Evolutionary conservation across 2,797 vertebrate species (phyloP).

Genomic region (Thunnus albacares): DNA sequence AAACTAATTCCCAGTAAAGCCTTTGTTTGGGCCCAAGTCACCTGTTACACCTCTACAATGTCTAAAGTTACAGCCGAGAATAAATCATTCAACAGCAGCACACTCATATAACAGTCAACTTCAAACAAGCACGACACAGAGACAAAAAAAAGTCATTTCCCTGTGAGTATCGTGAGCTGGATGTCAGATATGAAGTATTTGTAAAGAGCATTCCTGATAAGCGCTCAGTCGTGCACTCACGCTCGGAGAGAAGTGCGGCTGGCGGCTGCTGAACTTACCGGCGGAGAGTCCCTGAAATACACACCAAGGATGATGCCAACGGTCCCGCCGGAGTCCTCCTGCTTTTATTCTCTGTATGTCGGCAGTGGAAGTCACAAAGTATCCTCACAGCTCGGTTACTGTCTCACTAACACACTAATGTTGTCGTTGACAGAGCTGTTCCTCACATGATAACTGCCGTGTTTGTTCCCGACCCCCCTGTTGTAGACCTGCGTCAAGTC

Average conservation of each 20-base stretch:
- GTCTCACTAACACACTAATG: too few species aligned
- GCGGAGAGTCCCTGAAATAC: background rate
- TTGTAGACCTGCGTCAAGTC: conserved; percentile 26
- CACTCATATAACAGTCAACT: background rate
- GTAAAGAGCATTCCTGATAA: conserved; percentile 20
- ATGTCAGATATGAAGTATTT: conserved; percentile 18
- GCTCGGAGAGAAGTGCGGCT: conserved; percentile 30
- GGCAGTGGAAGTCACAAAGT: background rate
- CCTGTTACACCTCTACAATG: conserved; percentile 47
- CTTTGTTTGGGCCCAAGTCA: conserved; percentile 21
- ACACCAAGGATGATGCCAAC: background rate
- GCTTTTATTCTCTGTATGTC: background rate
- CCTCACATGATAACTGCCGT: conserved; percentile 17
- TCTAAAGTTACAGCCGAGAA: background rate
- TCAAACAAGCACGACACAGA: background rate
- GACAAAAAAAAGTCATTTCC: background rate
- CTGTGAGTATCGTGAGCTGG: background rate
- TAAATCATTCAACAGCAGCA: background rate
- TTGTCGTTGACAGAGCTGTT: conserved; percentile 12
- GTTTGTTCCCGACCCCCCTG: background rate
- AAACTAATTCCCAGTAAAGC: background rate
- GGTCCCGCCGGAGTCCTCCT: conserved; percentile 7
- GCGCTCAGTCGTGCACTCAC: conserved; percentile 22
- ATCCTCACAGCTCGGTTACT: background rate
- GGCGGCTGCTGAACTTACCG: conserved; percentile 41